Evolutionary conservation across 2,888 invertebrate species (phyloP).

Genomic region (Cistogaster globosa): DNA sequence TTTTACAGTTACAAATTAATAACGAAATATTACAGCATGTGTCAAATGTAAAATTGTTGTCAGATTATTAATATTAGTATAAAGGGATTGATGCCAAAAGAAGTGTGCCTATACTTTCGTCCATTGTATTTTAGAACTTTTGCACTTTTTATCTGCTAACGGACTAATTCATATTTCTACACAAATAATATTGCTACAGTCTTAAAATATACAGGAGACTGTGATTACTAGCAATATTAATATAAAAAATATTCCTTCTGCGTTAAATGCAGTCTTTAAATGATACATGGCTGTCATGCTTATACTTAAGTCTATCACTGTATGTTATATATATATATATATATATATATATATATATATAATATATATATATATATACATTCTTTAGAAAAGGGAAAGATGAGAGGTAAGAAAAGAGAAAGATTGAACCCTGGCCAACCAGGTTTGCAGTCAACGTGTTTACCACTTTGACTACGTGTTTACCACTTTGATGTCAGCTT

Average conservation of each 20-base stretch:
- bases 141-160: not conserved
- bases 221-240: not conserved
- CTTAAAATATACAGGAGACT: not conserved
- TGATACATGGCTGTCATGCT: not conserved
- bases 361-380: no score
- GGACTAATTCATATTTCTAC: not conserved
- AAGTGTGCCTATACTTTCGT: no score
- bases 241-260: not conserved
- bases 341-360: no score
- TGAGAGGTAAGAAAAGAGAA: no score
- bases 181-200: not conserved
- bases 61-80: not conserved
- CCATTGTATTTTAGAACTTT: not conserved
- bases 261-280: not conserved
- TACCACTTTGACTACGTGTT: no score
- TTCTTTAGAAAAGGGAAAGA: no score
- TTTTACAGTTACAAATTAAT: not conserved
- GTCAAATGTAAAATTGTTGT: not conserved
- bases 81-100: not conserved
- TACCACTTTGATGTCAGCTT: no score
- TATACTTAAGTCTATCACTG: slow-evolving; percentile 23
- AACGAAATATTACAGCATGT: slow-evolving; percentile 14
- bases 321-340: no score
- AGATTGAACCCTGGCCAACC: no score
- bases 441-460: no score